Evolutionary conservation across 2,797 vertebrate genomes (phyloP), one percentile per base, ranked within the genome.

Genomic region (Thunnus albacares): DNA sequence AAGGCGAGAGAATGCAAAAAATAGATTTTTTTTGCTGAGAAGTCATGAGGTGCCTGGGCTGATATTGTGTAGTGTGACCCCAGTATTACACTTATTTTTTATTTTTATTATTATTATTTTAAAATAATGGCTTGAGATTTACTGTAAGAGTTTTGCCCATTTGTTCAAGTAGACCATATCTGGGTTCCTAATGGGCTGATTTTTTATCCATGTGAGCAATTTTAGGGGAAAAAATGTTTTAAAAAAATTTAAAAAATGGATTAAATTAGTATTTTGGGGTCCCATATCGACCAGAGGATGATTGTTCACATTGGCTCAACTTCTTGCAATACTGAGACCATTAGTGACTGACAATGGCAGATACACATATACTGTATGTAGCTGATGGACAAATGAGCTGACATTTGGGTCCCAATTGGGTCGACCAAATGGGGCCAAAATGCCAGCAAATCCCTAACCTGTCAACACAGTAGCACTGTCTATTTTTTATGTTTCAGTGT

Each of bases 381-480:
- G 66, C 72, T 75, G n/a, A 24, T 59, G 80, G 65, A 84, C 66
- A 79, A 79, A 81, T 47, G 51, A 79, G 83, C 51, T 79, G 65
- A 47, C 69, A 82, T 85, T 85, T 83, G 68, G 66, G 74, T 38
- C 61, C 56, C 68, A 49, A 60, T 56, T 72, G 78, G 35, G 75
- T 82, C 69, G 59, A 76, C 20, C 71, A 73, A 84, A 83, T 33
- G 58, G 49, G 51, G 57, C 62, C 67, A 75, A 80, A 87, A 87
- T 78, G 61, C 73, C 79, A 81, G 52, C 11, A 43, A 68, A 84
- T 87, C 81, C 61, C 67, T 75, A 67, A 78, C 56, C 57, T 52
- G 52, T 53, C 60, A 55, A 72, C 71, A 70, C 71, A 55, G 58
- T 20, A 45, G 35, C 74, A 65, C 26, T 24, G 53, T 76, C 13